Conservation (phyloP, 2,888 invertebrate genomes). For the Endotricha flammealis region DNA sequence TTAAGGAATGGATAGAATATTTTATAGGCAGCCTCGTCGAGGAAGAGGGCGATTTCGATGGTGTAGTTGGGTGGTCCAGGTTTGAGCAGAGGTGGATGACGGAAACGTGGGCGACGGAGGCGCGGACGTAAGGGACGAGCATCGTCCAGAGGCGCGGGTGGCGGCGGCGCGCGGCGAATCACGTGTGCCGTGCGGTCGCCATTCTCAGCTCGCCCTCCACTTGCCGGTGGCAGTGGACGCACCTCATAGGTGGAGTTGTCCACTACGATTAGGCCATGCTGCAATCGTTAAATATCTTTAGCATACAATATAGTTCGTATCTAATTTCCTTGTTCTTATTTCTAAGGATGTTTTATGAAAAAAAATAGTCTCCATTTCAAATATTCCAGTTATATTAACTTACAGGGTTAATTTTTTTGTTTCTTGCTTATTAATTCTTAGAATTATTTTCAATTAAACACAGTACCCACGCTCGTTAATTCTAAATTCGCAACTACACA, state of each 20-base stretch:
- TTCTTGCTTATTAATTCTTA: no score
- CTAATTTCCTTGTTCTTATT: no score
- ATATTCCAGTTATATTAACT: no score
- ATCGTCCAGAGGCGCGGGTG: constrained; percentile 61
- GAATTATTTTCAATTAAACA: no score
- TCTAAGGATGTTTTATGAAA: no score
- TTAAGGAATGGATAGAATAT: constrained; percentile 83
- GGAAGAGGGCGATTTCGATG: constrained; percentile 85
- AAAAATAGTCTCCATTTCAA: no score
- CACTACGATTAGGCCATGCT: constrained; percentile 84
- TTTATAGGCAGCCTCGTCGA: constrained; percentile 85
- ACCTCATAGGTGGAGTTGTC: constrained; percentile 84
- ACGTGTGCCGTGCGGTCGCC: constrained; percentile 74
- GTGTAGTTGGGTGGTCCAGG: constrained; percentile 68
- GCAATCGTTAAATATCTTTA: no score
- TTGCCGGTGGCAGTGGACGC: constrained; percentile 77
- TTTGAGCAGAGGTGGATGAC: constrained; percentile 28
- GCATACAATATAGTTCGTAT: no score
- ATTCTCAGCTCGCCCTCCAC: constrained; percentile 53
- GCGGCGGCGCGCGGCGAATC: constrained; percentile 74
- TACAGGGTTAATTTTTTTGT: no score
- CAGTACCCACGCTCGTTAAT: no score
- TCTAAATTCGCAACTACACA: no score
- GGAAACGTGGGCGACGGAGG: constrained; percentile 41
- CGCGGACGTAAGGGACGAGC: constrained; percentile 49